phyloP scores from a whole-genome alignment of 2,113 vertebrate species.

The Echinops telfairi region DNA sequence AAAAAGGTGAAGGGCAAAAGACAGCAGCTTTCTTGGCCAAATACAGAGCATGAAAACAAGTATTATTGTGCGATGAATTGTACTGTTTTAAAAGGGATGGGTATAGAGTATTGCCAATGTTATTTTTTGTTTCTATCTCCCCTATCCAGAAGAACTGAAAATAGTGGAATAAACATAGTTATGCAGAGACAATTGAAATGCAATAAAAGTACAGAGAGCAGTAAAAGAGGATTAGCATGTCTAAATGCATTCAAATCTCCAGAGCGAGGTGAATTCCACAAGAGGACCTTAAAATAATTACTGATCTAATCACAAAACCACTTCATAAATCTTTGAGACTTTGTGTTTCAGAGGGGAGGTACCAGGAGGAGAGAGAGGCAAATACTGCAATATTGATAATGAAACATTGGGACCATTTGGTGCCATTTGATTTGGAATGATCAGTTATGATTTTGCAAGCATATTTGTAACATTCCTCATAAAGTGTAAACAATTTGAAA shows the following conservation, averaged over 20 bases:
- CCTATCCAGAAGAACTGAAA: neutral
- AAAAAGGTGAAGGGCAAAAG: slow-evolving; percentile 29
- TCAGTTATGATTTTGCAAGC: no score
- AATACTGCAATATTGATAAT: no score
- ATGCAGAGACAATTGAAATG: neutral
- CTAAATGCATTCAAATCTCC: neutral
- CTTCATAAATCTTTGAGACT: neutral
- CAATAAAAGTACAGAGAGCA: neutral
- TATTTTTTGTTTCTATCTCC: neutral
- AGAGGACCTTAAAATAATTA: neutral
- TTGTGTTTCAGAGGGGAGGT: accelerated
- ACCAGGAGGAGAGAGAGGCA: no score
- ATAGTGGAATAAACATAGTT: neutral
- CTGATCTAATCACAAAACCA: neutral
- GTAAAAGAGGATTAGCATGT: neutral
- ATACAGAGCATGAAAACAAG: neutral
- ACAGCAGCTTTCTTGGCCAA: neutral
- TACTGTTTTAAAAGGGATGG: neutral
- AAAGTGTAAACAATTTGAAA: no score
- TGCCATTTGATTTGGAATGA: no score
- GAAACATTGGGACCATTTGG: no score
- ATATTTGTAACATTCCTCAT: no score
- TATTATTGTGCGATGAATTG: neutral
- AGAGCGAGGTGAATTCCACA: neutral
- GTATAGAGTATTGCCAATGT: neutral